These are phyloP conservation scores for Ascaphus truei DNA, from an alignment of 2,113 vertebrate genomes.

Conservation along the genomic window DNA sequence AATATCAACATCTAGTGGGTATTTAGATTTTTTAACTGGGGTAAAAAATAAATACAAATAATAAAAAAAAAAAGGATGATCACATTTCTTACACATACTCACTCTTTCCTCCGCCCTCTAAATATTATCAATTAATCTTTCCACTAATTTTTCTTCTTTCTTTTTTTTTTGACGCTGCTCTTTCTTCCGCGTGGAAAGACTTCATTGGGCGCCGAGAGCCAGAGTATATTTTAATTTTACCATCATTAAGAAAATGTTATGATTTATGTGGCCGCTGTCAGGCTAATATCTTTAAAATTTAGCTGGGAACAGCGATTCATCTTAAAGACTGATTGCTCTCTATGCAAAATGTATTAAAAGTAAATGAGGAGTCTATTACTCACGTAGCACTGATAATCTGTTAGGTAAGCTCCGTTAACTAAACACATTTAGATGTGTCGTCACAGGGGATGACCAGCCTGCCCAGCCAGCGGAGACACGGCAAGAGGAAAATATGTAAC, in stretches of 20 bases:
- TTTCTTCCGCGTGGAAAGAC: constrained; percentile 56
- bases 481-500: constrained; percentile 12
- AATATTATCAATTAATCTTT: constrained; percentile 52
- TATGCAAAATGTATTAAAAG: constrained; percentile 95
- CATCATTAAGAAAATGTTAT: constrained; percentile 86
- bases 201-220: constrained; percentile 61
- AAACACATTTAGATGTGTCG: constrained; percentile 77
- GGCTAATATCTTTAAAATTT: constrained; percentile 91
- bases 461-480: constrained; percentile 18
- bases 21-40: neutral
- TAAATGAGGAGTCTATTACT: constrained; percentile 98
- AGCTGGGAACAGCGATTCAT: constrained; percentile 84
- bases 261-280: constrained; percentile 86
- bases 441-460: constrained; percentile 38
- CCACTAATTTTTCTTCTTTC: constrained; percentile 49
- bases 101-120: neutral
- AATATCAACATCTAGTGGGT: neutral
- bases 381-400: constrained; percentile 81
- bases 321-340: constrained; percentile 94
- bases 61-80: neutral
- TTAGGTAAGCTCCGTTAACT: constrained; percentile 87
- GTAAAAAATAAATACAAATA: neutral
- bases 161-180: constrained; percentile 41
- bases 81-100: neutral
- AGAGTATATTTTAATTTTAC: constrained; percentile 80